Evolutionary conservation across 2,113 vertebrate genomes (phyloP).

Genomic region (Scophthalmus maximus): DNA sequence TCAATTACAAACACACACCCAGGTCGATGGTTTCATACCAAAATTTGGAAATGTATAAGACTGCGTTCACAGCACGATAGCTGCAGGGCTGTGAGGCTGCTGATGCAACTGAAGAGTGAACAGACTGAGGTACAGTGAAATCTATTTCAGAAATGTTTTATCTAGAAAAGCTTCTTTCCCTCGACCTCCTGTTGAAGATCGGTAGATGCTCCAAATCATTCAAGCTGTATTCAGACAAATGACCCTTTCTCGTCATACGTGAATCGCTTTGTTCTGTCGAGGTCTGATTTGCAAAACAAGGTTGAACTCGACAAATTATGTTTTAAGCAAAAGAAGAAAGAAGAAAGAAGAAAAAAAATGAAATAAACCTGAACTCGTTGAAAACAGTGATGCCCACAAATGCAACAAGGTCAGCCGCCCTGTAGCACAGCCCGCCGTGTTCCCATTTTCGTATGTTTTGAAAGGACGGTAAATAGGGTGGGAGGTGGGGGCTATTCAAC

Average conservation of each 20-base stretch:
- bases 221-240: too few relatives aligned
- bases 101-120: constrained; percentile 50
- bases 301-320: background rate
- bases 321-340: too few relatives aligned
- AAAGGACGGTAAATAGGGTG: background rate
- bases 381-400: constrained; percentile 1
- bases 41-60: constrained; percentile 5
- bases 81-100: constrained; percentile 34
- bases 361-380: background rate
- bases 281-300: background rate
- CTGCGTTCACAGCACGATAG: constrained; percentile 11
- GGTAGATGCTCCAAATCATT: too few relatives aligned
- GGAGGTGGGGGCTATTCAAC: constrained; percentile 3
- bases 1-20: background rate
- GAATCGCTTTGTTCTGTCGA: constrained; percentile 11
- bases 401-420: constrained; percentile 3
- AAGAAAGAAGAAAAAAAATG: background rate
- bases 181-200: background rate
- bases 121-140: constrained; percentile 6
- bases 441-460: background rate
- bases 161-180: constrained; percentile 33
- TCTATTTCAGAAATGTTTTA: constrained; percentile 34
- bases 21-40: too few relatives aligned
- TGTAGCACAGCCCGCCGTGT: background rate
- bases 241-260: too few relatives aligned